Conservation (phyloP, 2,888 invertebrate species). For the Laothoe populi region DNA sequence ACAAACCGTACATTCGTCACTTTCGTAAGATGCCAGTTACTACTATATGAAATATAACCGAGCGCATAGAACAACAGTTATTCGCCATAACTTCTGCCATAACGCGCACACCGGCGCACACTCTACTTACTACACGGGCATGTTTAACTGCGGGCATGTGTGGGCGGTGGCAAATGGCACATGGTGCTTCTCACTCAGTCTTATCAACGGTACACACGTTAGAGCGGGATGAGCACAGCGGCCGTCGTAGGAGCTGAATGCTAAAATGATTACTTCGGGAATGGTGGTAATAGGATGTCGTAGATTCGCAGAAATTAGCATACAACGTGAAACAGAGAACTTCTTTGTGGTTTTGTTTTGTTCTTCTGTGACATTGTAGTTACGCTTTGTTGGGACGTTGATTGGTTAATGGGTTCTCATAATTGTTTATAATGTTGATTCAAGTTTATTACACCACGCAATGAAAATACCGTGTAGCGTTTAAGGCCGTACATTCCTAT, state of each 20-base stretch:
- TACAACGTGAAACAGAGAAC: constrained; percentile 19
- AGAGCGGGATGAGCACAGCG: constrained; percentile 49
- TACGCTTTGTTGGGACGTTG: neutral
- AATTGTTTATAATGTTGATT: neutral
- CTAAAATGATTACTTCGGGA: constrained; percentile 68
- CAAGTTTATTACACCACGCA: too few relatives aligned
- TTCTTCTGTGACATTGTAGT: neutral
- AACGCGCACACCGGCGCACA: constrained; percentile 3
- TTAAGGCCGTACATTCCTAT: too few relatives aligned
- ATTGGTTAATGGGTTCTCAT: neutral
- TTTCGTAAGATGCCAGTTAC: neutral
- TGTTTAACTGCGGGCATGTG: constrained; percentile 45
- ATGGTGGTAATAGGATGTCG: constrained; percentile 20
- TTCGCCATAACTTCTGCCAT: constrained; percentile 14
- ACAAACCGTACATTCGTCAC: constrained; percentile 12
- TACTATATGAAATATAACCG: constrained; percentile 11
- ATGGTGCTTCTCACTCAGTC: constrained; percentile 56
- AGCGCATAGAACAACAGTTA: constrained; percentile 12
- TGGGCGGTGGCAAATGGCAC: constrained; percentile 62
- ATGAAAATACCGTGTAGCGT: too few relatives aligned
- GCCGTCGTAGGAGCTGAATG: constrained; percentile 50
- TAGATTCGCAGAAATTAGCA: constrained; percentile 51
- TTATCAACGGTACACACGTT: constrained; percentile 37
- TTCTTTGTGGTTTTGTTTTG: constrained; percentile 3
- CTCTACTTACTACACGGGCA: constrained; percentile 20